phyloP scores from a whole-genome alignment of 2,797 vertebrate species.

The Pseudotriccus pelzelni region DNA sequence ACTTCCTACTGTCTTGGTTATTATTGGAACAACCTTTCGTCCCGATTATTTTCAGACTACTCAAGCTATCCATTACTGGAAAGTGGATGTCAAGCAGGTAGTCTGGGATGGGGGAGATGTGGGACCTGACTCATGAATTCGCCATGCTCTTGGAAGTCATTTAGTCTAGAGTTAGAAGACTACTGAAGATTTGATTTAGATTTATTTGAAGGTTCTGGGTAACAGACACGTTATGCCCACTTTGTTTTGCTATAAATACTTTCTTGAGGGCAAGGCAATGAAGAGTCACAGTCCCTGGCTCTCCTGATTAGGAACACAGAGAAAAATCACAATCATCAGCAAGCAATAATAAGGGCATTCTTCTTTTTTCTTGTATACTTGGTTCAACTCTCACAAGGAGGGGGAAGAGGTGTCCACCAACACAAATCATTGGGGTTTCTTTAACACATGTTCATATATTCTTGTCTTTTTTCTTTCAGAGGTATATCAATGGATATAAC shows the following conservation, averaged over 20 bases:
- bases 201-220: neutral
- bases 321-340: neutral
- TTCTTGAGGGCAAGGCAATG: neutral
- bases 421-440: neutral
- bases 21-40: neutral
- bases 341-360: neutral
- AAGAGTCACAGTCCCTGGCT: neutral
- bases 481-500: neutral
- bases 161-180: neutral
- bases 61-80: neutral
- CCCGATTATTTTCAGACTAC: neutral
- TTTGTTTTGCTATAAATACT: neutral
- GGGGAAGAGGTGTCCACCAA: neutral
- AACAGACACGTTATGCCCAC: neutral
- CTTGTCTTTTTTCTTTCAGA: neutral
- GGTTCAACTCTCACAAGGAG: fast-evolving
- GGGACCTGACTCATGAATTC: neutral
- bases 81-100: neutral
- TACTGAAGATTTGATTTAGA: neutral
- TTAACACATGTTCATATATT: neutral
- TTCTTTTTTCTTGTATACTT: neutral
- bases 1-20: neutral
- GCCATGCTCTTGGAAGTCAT: neutral
- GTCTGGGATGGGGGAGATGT: neutral
- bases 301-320: neutral